phyloP scores from a whole-genome alignment of 2,113 vertebrate genomes.

The Archocentrus centrarchus region DNA sequence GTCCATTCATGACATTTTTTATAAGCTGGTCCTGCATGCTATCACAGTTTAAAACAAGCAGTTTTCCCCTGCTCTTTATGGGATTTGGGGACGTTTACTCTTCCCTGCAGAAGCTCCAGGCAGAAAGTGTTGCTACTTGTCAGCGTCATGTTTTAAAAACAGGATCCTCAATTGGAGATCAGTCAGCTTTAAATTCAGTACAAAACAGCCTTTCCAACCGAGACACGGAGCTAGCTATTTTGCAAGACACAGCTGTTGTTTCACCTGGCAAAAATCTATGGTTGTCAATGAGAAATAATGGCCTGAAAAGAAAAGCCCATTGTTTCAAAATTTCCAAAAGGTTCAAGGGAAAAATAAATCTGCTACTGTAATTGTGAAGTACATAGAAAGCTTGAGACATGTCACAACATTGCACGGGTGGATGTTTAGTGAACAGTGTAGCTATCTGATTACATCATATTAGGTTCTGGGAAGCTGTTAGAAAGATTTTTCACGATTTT shows the following conservation, averaged over 20 bases:
- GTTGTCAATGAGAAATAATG: neutral
- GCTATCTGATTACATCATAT: neutral
- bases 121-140: neutral
- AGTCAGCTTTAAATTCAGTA: neutral
- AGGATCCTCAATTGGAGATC: neutral
- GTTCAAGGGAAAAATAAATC: neutral
- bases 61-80: neutral
- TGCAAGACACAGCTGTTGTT: neutral
- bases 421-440: neutral
- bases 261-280: neutral
- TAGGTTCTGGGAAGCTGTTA: neutral
- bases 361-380: neutral
- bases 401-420: neutral
- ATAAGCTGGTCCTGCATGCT: neutral
- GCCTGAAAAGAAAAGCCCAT: neutral
- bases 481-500: neutral
- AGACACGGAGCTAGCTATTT: neutral
- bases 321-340: conserved; percentile 6
- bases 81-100: neutral
- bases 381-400: neutral
- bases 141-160: neutral
- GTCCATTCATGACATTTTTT: neutral
- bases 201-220: neutral
- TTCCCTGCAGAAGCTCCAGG: neutral
- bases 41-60: neutral